These are phyloP conservation scores for Nannoperca obscura DNA, from an alignment of 2,797 vertebrate genomes.

Conservation along the genomic window DNA sequence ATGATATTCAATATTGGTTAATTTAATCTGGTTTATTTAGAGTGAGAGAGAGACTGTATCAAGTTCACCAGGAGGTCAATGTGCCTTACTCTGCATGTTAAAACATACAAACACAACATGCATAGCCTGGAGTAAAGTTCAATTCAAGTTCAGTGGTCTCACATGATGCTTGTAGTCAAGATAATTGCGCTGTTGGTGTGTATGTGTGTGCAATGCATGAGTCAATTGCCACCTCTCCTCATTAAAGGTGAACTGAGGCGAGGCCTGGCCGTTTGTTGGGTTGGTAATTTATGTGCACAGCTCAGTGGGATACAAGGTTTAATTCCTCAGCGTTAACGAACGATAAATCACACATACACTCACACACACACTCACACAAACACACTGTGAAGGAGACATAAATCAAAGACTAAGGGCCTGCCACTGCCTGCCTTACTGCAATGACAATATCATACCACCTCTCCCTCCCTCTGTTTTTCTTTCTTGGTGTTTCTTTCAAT, in stretches of 20 bases:
- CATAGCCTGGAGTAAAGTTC: background rate
- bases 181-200: background rate
- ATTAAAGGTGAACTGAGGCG: conserved; percentile 82
- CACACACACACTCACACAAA: conserved; percentile 29
- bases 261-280: conserved; percentile 61
- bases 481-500: conserved; percentile 57
- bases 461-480: conserved; percentile 58
- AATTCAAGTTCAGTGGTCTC: background rate
- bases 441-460: conserved; percentile 72
- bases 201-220: background rate
- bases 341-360: conserved; percentile 77
- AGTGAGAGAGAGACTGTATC: conserved; percentile 17
- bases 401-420: conserved; percentile 79
- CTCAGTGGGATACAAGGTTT: conserved; percentile 81
- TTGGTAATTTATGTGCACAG: conserved; percentile 81
- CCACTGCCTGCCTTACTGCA: conserved; percentile 54
- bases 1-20: conserved; percentile 35
- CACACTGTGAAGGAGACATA: conserved; percentile 66
- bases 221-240: conserved; percentile 65
- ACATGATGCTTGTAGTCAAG: background rate
- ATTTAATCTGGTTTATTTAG: conserved; percentile 37
- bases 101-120: background rate
- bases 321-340: conserved; percentile 84
- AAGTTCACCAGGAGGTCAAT: conserved; percentile 31
- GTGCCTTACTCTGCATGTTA: background rate